These are phyloP conservation scores for Oostethus manadensis DNA, from an alignment of 2,113 vertebrate genomes.

Conservation along the genomic window DNA sequence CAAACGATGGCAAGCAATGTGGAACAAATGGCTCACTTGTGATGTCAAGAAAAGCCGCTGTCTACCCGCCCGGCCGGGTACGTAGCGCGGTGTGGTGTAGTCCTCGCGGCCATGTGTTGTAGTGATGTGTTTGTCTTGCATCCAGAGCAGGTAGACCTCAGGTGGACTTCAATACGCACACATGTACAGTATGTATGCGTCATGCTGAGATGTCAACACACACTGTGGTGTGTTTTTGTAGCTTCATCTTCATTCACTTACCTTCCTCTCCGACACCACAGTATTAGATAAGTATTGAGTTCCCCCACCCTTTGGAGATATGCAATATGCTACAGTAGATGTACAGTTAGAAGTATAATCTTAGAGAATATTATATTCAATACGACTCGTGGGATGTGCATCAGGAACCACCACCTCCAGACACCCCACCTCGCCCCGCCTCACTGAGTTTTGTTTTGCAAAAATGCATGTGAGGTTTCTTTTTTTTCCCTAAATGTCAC, in stretches of 20 bases:
- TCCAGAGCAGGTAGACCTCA: conserved; percentile 44
- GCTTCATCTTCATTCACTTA: conserved; percentile 12
- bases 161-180: conserved; percentile 38
- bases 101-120: not conserved
- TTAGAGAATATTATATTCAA: conserved; percentile 55
- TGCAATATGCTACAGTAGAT: conserved; percentile 58
- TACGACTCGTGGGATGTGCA: conserved; percentile 43
- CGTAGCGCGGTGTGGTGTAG: not conserved
- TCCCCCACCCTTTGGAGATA: conserved; percentile 39
- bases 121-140: conserved; percentile 10
- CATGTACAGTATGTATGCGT: not conserved
- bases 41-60: not conserved
- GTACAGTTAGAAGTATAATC: conserved; percentile 47
- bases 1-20: conserved; percentile 24
- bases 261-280: conserved; percentile 24
- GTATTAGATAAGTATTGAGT: conserved; percentile 33
- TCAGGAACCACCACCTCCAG: not conserved
- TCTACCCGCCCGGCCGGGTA: not conserved
- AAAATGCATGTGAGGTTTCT: conserved; percentile 52
- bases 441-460: conserved; percentile 10
- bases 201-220: conserved; percentile 28
- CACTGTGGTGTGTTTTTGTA: conserved; percentile 16
- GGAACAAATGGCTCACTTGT: conserved; percentile 17
- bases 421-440: not conserved
- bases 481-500: conserved; percentile 58